A percentile compares a stretch with the other conserved stretches of the same genome.
Evolutionary conservation across 2,113 vertebrate genomes (phyloP).

Genomic region (Rhea pennata): DNA sequence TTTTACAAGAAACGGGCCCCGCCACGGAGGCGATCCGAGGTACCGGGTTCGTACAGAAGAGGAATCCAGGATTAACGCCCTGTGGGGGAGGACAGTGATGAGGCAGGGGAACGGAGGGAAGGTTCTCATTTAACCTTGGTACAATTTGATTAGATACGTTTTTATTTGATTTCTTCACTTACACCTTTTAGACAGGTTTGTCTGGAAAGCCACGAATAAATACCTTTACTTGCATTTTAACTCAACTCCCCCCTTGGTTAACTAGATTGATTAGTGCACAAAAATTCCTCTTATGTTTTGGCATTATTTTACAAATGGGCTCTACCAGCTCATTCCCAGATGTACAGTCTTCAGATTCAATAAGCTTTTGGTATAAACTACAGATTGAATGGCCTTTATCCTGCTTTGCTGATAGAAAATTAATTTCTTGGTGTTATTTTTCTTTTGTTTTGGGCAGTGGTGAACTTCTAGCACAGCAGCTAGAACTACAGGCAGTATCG

Average conservation of each 20-base stretch:
- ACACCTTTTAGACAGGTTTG: background rate
- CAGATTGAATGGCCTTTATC: conserved; percentile 33
- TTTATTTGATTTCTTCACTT: conserved; percentile 3
- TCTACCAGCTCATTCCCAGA: background rate
- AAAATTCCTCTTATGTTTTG: background rate
- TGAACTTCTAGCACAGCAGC: background rate
- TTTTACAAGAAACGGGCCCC: background rate
- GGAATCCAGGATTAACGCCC: background rate
- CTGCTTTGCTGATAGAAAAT: conserved; percentile 38
- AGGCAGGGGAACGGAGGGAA: background rate
- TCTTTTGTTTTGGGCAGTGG: background rate
- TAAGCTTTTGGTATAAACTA: conserved; percentile 22
- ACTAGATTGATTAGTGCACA: background rate
- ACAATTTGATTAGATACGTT: background rate
- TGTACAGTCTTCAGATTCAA: conserved; percentile 40
- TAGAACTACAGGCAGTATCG: background rate
- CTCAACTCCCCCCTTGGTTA: background rate
- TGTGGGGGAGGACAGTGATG: background rate
- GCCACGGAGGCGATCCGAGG: background rate
- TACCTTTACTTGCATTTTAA: background rate
- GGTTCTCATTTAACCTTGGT: background rate
- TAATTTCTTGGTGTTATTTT: conserved; percentile 36
- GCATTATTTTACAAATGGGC: conserved; percentile 15
- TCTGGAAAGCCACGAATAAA: background rate
- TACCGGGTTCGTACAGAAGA: background rate